Evolutionary conservation across 2,797 vertebrate species (phyloP).

Genomic region (Furcifer pardalis): DNA sequence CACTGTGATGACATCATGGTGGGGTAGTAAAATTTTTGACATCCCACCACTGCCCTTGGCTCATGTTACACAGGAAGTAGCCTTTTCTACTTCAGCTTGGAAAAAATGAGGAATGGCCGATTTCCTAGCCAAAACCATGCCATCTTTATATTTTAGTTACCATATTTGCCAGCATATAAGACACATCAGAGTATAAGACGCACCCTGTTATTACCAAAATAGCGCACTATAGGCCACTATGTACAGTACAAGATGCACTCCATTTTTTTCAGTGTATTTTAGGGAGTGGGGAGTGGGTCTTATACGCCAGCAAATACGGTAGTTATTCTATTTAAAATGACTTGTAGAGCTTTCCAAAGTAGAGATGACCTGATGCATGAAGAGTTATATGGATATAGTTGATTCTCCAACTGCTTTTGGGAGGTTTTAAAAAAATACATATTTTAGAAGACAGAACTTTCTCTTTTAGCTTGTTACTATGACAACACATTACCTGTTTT

Average conservation of each 20-base stretch:
- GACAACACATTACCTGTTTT: constrained; percentile 55
- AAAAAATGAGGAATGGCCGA: neutral
- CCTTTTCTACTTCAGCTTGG: neutral
- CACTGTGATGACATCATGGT: too few species aligned
- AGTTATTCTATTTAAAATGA: too few species aligned
- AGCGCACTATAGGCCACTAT: too few species aligned
- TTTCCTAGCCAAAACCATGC: neutral
- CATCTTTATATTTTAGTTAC: neutral
- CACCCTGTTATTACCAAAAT: too few species aligned
- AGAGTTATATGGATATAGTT: neutral
- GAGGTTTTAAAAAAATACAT: neutral
- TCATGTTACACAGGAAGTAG: neutral
- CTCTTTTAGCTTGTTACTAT: constrained; percentile 58
- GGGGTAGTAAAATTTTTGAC: too few species aligned
- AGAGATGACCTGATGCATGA: neutral
- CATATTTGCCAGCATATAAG: too few species aligned
- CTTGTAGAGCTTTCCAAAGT: neutral
- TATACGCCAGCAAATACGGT: too few species aligned
- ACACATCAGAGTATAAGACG: too few species aligned
- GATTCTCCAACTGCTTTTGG: constrained; percentile 37
- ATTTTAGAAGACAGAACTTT: constrained; percentile 48
- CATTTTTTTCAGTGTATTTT: too few species aligned
- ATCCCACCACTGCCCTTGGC: too few species aligned
- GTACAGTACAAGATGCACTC: too few species aligned
- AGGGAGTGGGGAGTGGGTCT: too few species aligned